Percentiles rank a stretch among this genome's conserved stretches.
These are phyloP conservation scores for Camptogramma bilineatum DNA, from an alignment of 2,888 invertebrate species.

Conservation along the genomic window DNA sequence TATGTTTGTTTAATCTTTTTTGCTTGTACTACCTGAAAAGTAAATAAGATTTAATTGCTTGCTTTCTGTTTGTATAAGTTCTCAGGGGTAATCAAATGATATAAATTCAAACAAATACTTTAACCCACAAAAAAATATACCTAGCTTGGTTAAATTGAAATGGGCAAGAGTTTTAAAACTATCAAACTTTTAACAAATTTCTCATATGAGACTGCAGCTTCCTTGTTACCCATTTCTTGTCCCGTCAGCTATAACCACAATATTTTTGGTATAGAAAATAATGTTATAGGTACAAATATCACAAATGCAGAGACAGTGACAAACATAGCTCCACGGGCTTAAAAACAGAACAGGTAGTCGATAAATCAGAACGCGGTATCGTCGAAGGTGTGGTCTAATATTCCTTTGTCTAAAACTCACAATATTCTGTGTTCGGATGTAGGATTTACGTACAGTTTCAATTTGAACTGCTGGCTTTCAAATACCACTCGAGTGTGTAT, in stretches of 20 bases:
- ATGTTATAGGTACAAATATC: no score
- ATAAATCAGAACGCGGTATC: background rate
- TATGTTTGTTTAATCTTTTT: constrained; percentile 40
- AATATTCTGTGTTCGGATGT: constrained; percentile 20
- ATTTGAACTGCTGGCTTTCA: constrained; percentile 34
- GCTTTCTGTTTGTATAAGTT: background rate
- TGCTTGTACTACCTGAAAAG: constrained; percentile 4
- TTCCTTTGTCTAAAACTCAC: constrained; percentile 18
- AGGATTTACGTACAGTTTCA: constrained; percentile 31
- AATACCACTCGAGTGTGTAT: constrained; percentile 39
- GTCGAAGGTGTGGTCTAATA: constrained; percentile 6
- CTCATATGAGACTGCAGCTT: no score
- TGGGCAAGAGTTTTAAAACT: no score
- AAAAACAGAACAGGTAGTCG: background rate
- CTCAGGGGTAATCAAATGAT: background rate
- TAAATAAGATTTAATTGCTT: constrained; percentile 1
- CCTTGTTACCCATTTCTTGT: no score
- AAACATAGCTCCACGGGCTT: background rate
- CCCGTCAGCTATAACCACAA: no score
- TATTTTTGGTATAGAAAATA: no score
- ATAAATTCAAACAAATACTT: no score
- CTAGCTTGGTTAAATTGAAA: no score
- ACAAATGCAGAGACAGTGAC: no score
- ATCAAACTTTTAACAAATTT: no score
- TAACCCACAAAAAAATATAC: no score